phyloP scores from a whole-genome alignment of 2,888 invertebrate genomes.

The Invenusta paracnida region DNA sequence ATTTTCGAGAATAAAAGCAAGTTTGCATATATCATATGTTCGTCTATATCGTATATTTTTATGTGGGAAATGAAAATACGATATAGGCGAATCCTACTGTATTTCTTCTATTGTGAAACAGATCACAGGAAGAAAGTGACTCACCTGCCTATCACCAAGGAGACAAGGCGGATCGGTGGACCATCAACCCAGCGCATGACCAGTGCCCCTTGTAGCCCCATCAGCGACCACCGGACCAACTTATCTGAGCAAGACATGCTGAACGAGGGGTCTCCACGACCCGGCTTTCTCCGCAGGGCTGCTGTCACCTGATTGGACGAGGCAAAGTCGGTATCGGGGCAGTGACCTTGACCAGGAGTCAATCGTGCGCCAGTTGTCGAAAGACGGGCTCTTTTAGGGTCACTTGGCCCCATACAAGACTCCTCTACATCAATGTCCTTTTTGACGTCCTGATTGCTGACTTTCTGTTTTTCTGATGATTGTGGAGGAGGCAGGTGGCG shows the following conservation, averaged over 20 bases:
- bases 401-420: too few species aligned
- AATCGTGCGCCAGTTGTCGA: slow-evolving; percentile 31
- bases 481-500: too few species aligned
- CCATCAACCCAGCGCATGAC: background rate
- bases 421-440: too few species aligned
- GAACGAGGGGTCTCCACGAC: slow-evolving; percentile 15
- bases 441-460: too few species aligned
- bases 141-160: background rate
- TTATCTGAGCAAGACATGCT: slow-evolving; percentile 39
- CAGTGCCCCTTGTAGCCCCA: slow-evolving; percentile 26
- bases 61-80: too few species aligned
- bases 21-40: too few species aligned
- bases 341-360: background rate
- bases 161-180: background rate
- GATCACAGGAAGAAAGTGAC: background rate
- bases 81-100: too few species aligned
- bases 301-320: background rate
- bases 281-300: slow-evolving; percentile 30
- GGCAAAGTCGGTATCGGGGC: background rate
- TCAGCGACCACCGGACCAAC: slow-evolving; percentile 35
- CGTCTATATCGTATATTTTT: too few species aligned
- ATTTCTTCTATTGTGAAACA: too few species aligned
- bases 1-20: too few species aligned
- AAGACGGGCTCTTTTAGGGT: background rate
- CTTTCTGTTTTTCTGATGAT: too few species aligned